Evolutionary conservation across 2,888 invertebrate species (phyloP), one percentile per base, ranked within the genome.

Genomic region (Machimus atricapillus): DNA sequence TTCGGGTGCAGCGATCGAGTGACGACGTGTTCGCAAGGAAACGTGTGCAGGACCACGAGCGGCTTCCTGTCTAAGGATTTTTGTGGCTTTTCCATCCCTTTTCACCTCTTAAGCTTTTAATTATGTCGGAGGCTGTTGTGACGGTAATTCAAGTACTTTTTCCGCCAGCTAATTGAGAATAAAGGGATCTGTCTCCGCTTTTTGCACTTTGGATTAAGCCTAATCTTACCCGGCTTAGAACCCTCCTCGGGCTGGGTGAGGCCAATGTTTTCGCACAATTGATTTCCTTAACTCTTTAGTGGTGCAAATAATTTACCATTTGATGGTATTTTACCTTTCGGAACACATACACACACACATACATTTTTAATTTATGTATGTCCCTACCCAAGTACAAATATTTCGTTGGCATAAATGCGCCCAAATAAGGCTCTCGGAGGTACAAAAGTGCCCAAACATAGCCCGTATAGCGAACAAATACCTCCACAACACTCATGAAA

Each of bases 71-170:
- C 66, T 66, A 12, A 46, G 66, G 73, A 83, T 66, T 83, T 83
- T 83, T 83, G 83, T 66, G 83, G 83, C 66, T 73, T 83, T 83
- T 31, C 81, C 81, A 66, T 66, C 23, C 83, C 40, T 83, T 83
- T 73, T 83, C 37, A 66, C 66, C 43, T 83, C 73, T 83, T 66
- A 83, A 83, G 83, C 83, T 83, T 73, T 83, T 83, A 83, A 83
- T 83, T 83, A 83, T 83, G 83, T 83, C 40, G 52, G 83, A 83
- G 83, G 37, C 83, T 83, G 83, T 83, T 83, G 83, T 58, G 83
- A 83, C 83, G 66, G 83, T 83, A 83, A 83, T 83, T 83, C 73
- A 66, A 83, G 83, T 66, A 73, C 83, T 83, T 83, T 78, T 83
- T 73, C 83, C 73, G 83, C 66, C 52, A 73, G 66, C 83, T 83